A percentile compares a stretch with the other conserved stretches of the same genome.
Evolutionary conservation across 2,888 invertebrate genomes (phyloP).

Genomic region (Lasioglossum marginatum): DNA sequence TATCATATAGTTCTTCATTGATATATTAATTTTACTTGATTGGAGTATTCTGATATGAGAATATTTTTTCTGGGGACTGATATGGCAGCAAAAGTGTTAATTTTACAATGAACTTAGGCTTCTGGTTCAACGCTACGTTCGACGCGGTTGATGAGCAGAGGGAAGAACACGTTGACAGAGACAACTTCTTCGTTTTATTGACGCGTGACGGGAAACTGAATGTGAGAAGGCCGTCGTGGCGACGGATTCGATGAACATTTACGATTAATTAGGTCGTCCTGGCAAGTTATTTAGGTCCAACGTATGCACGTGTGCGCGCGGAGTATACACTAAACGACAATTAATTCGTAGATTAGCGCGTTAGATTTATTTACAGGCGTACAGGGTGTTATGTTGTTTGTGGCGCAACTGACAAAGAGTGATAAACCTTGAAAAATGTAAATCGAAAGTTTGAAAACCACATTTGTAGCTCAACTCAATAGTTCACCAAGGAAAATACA

Average conservation of each 20-base stretch:
- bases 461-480: background rate
- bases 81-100: constrained; percentile 6
- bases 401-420: background rate
- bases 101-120: constrained; percentile 54
- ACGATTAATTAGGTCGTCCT: constrained; percentile 73
- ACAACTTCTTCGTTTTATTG: constrained; percentile 36
- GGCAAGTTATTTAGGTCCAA: constrained; percentile 69
- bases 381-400: background rate
- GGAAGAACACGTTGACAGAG: constrained; percentile 66
- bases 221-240: constrained; percentile 61
- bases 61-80: background rate
- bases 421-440: background rate
- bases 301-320: constrained; percentile 33
- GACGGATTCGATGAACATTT: constrained; percentile 71
- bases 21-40: background rate
- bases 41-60: background rate
- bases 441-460: background rate
- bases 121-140: constrained; percentile 44
- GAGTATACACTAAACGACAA: constrained; percentile 70
- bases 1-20: background rate
- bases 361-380: constrained; percentile 70
- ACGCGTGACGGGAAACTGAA: constrained; percentile 55
- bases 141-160: constrained; percentile 43
- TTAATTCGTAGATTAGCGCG: constrained; percentile 65
- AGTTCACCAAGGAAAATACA: background rate